Conservation (phyloP, 2,888 invertebrate genomes). For the Bellardia pandia region DNA sequence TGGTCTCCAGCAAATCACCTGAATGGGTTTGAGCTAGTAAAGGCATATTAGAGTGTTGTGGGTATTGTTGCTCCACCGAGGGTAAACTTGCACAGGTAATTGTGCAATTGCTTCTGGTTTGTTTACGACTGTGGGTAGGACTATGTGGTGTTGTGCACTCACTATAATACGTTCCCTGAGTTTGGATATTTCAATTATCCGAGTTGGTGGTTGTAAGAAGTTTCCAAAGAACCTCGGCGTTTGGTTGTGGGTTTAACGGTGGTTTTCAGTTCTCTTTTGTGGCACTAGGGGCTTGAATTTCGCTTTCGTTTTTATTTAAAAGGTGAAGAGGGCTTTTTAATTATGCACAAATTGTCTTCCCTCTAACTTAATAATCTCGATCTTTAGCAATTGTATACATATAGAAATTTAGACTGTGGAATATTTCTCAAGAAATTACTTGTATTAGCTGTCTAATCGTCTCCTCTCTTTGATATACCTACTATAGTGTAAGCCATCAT, state of each 20-base stretch:
- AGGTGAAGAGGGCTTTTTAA: neutral
- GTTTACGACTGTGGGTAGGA: conserved; percentile 43
- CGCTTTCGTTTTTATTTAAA: conserved; percentile 48
- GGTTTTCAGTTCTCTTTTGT: conserved; percentile 77
- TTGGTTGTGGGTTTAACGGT: conserved; percentile 75
- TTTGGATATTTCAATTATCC: conserved; percentile 75
- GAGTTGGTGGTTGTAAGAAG: conserved; percentile 38
- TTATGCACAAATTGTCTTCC: no score
- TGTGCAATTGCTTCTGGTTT: conserved; percentile 46
- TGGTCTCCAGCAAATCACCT: conserved; percentile 77
- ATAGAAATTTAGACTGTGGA: no score
- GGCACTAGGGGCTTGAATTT: conserved; percentile 76
- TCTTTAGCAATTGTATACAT: no score
- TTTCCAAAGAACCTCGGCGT: conserved; percentile 72
- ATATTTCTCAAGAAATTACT: neutral
- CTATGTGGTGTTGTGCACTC: conserved; percentile 79
- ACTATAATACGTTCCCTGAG: conserved; percentile 83
- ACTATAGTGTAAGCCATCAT: conserved; percentile 18
- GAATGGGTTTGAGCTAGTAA: conserved; percentile 70
- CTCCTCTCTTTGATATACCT: neutral
- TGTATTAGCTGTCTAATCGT: neutral
- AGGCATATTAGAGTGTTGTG: conserved; percentile 55
- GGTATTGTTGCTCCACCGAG: conserved; percentile 67
- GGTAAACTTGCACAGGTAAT: conserved; percentile 76
- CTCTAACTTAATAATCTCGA: no score